Percentiles rank a stretch among this genome's conserved stretches.
Evolutionary conservation across 2,113 vertebrate species (phyloP).

Genomic region (Coracopsis vasa): DNA sequence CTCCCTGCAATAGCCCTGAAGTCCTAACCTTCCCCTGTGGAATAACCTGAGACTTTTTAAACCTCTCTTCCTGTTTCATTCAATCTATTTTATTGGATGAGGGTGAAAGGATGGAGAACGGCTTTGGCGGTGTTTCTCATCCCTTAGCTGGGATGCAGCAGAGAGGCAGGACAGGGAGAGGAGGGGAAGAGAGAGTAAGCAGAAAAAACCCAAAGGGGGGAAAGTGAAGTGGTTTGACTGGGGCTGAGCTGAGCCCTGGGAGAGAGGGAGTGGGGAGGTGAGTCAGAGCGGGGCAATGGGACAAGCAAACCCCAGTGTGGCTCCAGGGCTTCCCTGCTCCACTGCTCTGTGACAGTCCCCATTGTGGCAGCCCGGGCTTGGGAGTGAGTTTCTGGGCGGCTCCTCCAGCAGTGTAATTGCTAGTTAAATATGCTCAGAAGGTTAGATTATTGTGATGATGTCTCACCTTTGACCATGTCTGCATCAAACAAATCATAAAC

Average conservation of each 20-base stretch:
- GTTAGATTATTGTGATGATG: neutral
- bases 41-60: neutral
- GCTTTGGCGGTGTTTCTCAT: neutral
- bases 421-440: constrained; percentile 29
- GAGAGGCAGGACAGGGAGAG: neutral
- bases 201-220: neutral
- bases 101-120: neutral
- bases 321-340: neutral
- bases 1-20: neutral
- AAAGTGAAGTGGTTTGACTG: neutral
- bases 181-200: neutral
- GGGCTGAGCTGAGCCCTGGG: neutral
- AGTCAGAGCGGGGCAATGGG: neutral
- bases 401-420: constrained; percentile 37
- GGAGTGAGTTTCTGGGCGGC: constrained; percentile 27
- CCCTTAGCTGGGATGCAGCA: neutral
- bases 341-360: neutral
- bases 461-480: constrained; percentile 9
- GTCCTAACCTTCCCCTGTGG: neutral
- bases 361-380: neutral
- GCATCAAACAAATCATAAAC: constrained; percentile 11
- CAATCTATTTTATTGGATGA: neutral
- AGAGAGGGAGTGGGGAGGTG: neutral
- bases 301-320: neutral
- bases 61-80: neutral